Base-by-base conservation (phyloP, 2,797 vertebrate genomes). In the Poliocrania exsul region DNA sequence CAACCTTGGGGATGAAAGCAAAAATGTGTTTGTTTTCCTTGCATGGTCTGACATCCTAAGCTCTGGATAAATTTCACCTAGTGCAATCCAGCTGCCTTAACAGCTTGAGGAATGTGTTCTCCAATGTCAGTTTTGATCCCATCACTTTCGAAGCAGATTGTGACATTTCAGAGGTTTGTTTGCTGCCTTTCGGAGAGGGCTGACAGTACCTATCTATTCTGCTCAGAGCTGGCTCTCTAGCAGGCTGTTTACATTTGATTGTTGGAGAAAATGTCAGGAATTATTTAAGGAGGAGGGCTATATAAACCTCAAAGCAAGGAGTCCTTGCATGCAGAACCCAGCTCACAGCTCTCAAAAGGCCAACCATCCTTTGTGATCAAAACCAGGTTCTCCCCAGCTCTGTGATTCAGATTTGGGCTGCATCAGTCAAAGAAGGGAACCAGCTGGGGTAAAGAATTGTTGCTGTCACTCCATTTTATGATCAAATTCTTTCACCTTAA, bases 161-260 rank as follows among this genome's bases (percentile, higher is more conserved):
- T 95, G 95, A 95, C 95, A 96, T 97, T 97, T 97, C 97, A 96
- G 97, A 92, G 90, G 92, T 90, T 96, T 78, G 57, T 89, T 95
- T 92, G 92, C 95, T 94, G 93, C 94, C 87, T 90, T 58, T 91
- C 85, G 0, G 38, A 94, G 81, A 85, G 75, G 91, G 89, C 86
- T 95, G 95, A 95, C 95, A 93, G 92, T 85, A 94, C 94, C 96
- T 93, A 93, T 95, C 93, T 90, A 78, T 95, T 94, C 80, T 89
- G 86, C 81, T 90, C 86, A 87, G 95, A 89, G 90, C 46, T 66
- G 81, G 91, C 95, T 96, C 91, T 82, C 71, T 24, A 81, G 58
- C 96, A 96, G 92, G 74, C 91, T 95, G 85, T 94, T 96, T 96
- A 95, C 61, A 74, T 92, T 90, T 54, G 84, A 89, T 38, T 58